phyloP scores from a whole-genome alignment of 2,113 vertebrate genomes.

The Neomonachus schauinslandi region DNA sequence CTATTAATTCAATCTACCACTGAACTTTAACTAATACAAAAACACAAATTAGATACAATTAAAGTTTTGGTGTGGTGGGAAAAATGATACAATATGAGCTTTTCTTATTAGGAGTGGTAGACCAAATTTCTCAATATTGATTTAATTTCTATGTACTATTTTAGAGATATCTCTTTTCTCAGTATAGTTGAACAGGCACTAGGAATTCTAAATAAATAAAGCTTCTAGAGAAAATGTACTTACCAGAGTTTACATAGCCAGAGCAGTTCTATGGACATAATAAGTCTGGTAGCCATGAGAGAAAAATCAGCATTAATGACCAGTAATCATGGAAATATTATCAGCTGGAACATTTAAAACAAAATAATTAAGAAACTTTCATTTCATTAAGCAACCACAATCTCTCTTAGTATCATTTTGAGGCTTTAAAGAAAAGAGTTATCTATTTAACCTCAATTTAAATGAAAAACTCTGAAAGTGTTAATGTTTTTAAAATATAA shows the following conservation, averaged over 20 bases:
- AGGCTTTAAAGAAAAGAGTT: conserved; percentile 48
- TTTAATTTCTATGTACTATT: conserved; percentile 21
- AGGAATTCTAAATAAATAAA: conserved; percentile 55
- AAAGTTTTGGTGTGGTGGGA: background rate
- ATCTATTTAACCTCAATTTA: conserved; percentile 38
- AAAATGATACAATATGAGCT: background rate
- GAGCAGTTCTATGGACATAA: background rate
- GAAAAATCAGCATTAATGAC: conserved; percentile 52
- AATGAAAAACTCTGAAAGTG: conserved; percentile 39
- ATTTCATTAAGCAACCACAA: conserved; percentile 72
- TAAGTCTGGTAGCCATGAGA: conserved; percentile 42
- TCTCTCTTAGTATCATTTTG: conserved; percentile 48
- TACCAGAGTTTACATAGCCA: conserved; percentile 39
- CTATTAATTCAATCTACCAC: background rate
- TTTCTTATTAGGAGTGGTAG: background rate
- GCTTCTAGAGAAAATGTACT: conserved; percentile 60
- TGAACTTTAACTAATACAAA: background rate
- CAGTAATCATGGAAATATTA: conserved; percentile 64
- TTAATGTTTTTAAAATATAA: conserved; percentile 30
- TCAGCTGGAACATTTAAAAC: conserved; percentile 48
- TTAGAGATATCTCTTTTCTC: conserved; percentile 17
- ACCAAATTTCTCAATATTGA: background rate
- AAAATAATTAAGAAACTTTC: conserved; percentile 68
- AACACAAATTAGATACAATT: background rate
- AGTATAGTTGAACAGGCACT: background rate